Percentiles rank a stretch among this genome's conserved stretches.
Conservation (phyloP, 2,797 vertebrate genomes). For the Dendrocincla fuliginosa region DNA sequence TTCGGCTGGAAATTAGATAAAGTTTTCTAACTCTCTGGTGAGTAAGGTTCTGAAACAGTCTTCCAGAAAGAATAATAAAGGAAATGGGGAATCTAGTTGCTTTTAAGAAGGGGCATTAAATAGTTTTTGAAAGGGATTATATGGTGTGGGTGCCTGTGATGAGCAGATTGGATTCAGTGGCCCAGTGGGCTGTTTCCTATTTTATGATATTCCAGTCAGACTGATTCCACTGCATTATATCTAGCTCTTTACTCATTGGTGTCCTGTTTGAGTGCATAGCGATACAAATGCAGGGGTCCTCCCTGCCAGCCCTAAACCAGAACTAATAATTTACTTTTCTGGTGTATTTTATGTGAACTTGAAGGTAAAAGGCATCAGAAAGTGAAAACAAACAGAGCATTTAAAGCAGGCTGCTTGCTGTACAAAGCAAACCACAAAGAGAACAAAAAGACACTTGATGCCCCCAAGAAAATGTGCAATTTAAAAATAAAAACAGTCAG, state of each 20-base stretch:
- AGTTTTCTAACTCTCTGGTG: slow-evolving; percentile 49
- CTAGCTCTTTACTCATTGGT: neutral
- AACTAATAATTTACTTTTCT: slow-evolving; percentile 18
- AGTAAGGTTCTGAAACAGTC: slow-evolving; percentile 7
- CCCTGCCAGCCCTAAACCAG: neutral
- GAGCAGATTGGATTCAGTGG: slow-evolving; percentile 1
- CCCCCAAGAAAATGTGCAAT: neutral
- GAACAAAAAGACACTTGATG: neutral
- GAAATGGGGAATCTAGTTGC: neutral
- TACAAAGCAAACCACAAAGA: neutral
- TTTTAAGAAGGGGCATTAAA: slow-evolving; percentile 11
- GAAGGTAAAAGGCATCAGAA: neutral
- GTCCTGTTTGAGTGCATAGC: neutral
- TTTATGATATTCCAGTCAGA: neutral
- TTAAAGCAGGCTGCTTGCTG: neutral
- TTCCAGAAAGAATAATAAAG: slow-evolving; percentile 19
- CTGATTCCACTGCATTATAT: neutral
- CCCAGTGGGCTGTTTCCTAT: neutral
- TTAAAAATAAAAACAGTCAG: neutral
- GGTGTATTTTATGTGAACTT: neutral
- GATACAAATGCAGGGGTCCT: neutral
- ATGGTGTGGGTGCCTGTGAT: neutral
- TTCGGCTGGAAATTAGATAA: slow-evolving; percentile 53
- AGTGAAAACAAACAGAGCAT: neutral
- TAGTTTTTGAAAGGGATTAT: slow-evolving; percentile 36